Percentiles rank a stretch among this genome's conserved stretches.
Conservation (phyloP, 2,888 invertebrate species). For the Dusona sp. region DNA sequence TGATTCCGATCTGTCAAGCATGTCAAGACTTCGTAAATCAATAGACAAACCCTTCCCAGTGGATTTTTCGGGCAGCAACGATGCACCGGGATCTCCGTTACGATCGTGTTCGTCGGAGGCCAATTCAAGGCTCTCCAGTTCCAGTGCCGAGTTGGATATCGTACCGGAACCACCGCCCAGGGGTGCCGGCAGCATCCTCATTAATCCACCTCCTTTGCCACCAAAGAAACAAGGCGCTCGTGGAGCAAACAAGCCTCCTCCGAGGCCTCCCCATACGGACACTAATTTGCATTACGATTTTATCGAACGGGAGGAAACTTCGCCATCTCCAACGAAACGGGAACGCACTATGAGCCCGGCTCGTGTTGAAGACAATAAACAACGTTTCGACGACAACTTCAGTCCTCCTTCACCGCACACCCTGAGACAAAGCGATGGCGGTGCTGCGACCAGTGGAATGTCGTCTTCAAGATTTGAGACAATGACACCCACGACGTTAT, state of each 20-base stretch:
- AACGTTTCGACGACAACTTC: constrained; percentile 81
- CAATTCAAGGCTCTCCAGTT: constrained; percentile 80
- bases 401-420: constrained; percentile 75
- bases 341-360: constrained; percentile 71
- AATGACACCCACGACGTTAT: constrained; percentile 79
- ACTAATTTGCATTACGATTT: constrained; percentile 86
- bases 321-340: constrained; percentile 76
- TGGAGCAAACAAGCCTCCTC: constrained; percentile 87
- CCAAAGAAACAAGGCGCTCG: constrained; percentile 89
- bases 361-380: constrained; percentile 68
- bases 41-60: constrained; percentile 81
- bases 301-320: constrained; percentile 85
- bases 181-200: constrained; percentile 87
- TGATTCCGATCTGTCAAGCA: constrained; percentile 75
- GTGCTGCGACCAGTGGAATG: constrained; percentile 48
- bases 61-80: constrained; percentile 78
- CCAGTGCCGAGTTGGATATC: constrained; percentile 83
- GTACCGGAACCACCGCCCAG: constrained; percentile 90
- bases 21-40: constrained; percentile 73
- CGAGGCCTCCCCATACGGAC: constrained; percentile 87
- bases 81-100: constrained; percentile 79
- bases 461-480: constrained; percentile 79
- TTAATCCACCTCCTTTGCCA: constrained; percentile 90
- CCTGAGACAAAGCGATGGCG: constrained; percentile 21
- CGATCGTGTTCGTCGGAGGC: constrained; percentile 81